Conservation (phyloP, 2,797 vertebrate species). For the Coccyzus lansbergi region DNA sequence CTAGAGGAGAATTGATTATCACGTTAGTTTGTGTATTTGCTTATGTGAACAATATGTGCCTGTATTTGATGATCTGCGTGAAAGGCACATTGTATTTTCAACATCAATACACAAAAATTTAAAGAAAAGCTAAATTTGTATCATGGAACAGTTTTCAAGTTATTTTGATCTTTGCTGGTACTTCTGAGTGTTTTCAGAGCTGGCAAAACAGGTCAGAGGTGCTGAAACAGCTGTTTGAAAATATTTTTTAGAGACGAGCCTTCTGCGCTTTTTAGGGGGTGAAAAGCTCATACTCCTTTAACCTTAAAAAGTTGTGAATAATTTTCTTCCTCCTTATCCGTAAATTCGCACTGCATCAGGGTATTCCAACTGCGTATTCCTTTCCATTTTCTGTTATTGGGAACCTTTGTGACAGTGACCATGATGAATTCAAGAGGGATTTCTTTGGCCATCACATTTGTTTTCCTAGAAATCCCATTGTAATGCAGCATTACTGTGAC, state of each 20-base stretch:
- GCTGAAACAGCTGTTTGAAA: background rate
- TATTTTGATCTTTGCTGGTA: background rate
- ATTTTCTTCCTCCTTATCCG: background rate
- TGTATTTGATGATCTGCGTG: background rate
- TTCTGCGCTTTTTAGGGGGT: background rate
- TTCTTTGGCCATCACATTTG: background rate
- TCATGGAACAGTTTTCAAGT: background rate
- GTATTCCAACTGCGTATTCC: conserved; percentile 18
- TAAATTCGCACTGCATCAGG: conserved; percentile 7
- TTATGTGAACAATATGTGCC: background rate
- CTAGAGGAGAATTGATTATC: background rate
- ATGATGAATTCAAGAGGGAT: conserved; percentile 52
- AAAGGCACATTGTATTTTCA: background rate
- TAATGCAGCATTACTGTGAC: conserved; percentile 7
- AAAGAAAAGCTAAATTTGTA: background rate
- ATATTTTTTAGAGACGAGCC: background rate
- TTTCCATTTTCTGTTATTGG: background rate
- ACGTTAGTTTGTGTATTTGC: background rate
- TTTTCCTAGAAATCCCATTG: conserved; percentile 25
- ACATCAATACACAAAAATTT: background rate
- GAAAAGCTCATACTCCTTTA: background rate
- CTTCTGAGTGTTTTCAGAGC: background rate
- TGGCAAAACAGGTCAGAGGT: background rate
- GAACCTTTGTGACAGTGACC: conserved; percentile 38
- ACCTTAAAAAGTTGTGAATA: background rate